phyloP scores from a whole-genome alignment of 2,888 invertebrate genomes.

The Aporophyla nigra region DNA sequence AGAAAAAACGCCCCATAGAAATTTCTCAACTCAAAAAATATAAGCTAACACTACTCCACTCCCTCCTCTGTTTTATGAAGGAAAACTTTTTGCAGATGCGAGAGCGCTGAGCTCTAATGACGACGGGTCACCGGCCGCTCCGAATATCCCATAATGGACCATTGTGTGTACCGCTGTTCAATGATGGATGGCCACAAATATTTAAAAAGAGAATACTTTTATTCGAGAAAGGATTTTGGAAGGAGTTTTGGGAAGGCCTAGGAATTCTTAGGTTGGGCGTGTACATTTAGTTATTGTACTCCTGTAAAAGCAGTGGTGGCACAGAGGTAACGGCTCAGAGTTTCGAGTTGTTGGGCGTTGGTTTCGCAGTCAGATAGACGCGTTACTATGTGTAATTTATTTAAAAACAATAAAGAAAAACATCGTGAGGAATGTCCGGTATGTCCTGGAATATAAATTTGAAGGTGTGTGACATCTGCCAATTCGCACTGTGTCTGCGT shows the following conservation, averaged over 20 bases:
- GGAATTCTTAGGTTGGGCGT: background rate
- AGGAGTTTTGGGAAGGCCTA: background rate
- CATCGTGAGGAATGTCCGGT: background rate
- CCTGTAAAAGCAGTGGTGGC: background rate
- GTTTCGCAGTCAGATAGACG: background rate
- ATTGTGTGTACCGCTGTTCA: constrained; percentile 67
- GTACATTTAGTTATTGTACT: background rate
- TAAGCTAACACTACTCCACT: constrained; percentile 61
- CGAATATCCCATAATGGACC: constrained; percentile 75
- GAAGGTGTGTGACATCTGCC: background rate
- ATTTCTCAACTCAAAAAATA: background rate
- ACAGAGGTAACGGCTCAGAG: background rate
- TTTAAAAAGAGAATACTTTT: constrained; percentile 50
- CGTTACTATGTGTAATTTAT: background rate
- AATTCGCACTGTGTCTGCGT: background rate
- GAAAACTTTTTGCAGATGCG: constrained; percentile 78
- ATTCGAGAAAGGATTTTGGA: constrained; percentile 20
- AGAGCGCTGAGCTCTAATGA: constrained; percentile 75
- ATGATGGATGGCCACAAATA: constrained; percentile 64
- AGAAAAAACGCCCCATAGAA: background rate
- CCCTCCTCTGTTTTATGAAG: constrained; percentile 65
- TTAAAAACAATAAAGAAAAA: background rate
- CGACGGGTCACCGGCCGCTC: constrained; percentile 71
- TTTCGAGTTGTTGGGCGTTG: too few species aligned
- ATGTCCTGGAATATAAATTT: background rate